Evolutionary conservation across 2,888 invertebrate genomes (phyloP), one percentile per base, ranked within the genome.

Genomic region (Tillus elongatus): DNA sequence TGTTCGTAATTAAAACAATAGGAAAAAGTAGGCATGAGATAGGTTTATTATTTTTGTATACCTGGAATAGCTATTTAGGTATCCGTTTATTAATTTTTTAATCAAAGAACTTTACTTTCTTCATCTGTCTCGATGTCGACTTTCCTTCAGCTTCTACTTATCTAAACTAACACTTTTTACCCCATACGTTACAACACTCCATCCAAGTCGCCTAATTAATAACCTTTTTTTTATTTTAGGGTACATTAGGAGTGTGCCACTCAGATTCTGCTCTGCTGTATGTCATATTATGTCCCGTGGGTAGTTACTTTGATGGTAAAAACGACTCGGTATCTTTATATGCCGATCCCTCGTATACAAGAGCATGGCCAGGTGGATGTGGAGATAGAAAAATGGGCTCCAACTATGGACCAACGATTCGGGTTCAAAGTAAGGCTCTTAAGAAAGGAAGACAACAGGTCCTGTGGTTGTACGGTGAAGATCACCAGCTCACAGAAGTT

Each of bases 341-440:
- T 45, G 98, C 98, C 6, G 95, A 98, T 70, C 93, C 97, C 2
- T 70, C 74, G 36, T 92, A 82, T 53, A 82, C 80, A 10, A 72
- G 87, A 41, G 82, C 87, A 34, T 96, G 92, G 85, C 92, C 91
- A 2, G 88, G 88, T 30, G 98, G 98, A 38, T 86, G 85, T 45
- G 98, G 98, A 28, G 85, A 85, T 57, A 80, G 80, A 51, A 98
- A 98, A 72, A 84, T 97, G 75, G 97, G 97, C 44, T 88, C 93
- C 49, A 89, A 91, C 70, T 91, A 87, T 56, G 88, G 82, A 29
- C 89, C 89, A 13, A 90, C 90, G 3, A 82, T 90, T 53, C 77
- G 82, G 51, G 79, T 86, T 27, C 87, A 87, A 57, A 85, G 86
- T 33, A 77, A 83, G 54, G 85, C 88, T 1, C 66, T 68, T 1